These are phyloP conservation scores for Myripristis jacobus DNA, from an alignment of 2,797 vertebrate genomes.

Conservation along the genomic window DNA sequence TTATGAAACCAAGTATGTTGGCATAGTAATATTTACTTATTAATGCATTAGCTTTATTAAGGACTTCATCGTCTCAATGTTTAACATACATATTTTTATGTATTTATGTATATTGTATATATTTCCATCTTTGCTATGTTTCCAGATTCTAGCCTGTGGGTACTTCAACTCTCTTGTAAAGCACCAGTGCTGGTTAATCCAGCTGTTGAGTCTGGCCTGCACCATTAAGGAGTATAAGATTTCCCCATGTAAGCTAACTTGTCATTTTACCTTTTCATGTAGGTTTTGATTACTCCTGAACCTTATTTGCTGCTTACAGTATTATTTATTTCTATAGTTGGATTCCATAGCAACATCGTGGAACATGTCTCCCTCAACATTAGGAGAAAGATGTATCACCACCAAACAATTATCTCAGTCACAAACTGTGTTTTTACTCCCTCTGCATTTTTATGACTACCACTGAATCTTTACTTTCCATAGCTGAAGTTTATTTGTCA, in stretches of 20 bases:
- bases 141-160: conserved; percentile 96
- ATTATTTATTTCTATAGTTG: neutral
- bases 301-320: neutral
- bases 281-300: neutral
- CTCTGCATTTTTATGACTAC: too few species aligned
- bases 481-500: too few species aligned
- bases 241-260: conserved; percentile 78
- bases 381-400: neutral
- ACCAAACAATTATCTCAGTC: neutral
- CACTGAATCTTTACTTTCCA: too few species aligned
- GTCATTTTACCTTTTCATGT: neutral
- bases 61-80: too few species aligned
- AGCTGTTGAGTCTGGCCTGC: conserved; percentile 94
- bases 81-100: too few species aligned
- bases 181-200: conserved; percentile 94
- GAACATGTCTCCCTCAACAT: neutral
- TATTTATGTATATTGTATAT: neutral
- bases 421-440: too few species aligned
- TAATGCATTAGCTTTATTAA: too few species aligned
- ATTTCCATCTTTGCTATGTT: conserved; percentile 53
- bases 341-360: too few species aligned
- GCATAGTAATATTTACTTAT: too few species aligned
- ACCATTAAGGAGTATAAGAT: conserved; percentile 92
- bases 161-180: conserved; percentile 88
- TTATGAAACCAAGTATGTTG: neutral